Base-by-base conservation (phyloP, 2,797 vertebrate genomes). In the Limnodromus scolopaceus region DNA sequence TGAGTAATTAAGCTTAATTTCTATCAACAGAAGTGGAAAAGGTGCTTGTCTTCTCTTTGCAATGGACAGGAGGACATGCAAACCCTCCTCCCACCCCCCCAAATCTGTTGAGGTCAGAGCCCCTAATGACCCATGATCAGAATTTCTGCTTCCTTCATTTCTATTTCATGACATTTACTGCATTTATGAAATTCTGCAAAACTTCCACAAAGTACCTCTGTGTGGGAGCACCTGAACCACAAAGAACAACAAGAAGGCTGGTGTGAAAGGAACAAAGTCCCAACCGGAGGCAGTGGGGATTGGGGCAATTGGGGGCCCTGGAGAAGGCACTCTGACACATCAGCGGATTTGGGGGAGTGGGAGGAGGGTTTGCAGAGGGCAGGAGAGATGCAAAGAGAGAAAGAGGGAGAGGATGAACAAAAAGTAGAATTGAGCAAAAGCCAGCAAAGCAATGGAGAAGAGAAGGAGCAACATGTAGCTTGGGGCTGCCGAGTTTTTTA, bases 271-370 rank as follows among this genome's bases (percentile, higher is more conserved):
- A 54, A 5, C 11, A 9, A 45, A 48, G 24, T 85, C 34, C 34
- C 2, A 1, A 13, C 25, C 9, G 2, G 54, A 65, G 45, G 30
- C 34, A 72, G 0, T 2, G 25, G 58, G 51, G 57, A 72, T 0
- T 2, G 25, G 58, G 51, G 57, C 58, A 19, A 36, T 4, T 9
- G 57, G 63, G 36, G 38, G 30, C 14, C 11, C 19, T 71, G 74
- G 45, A 68, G 74, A 75, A 53, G 17, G 13, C 53, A 24, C 53
- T 78, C n/a, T 7, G 11, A 60, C 32, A 36, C 11, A 32, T 79
- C n/a, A 38, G 1, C 43, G 58, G 53, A 6, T 82, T 63, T 57
- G 13, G 48, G 14, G 43, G 28, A 32, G 22, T 53, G 43, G 58
- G 58, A 70, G 45, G 57, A 64, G 16, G 25, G 39, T 84, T 92